Conservation (phyloP, 2,888 invertebrate species). For the Aphidoletes aphidimyza region DNA sequence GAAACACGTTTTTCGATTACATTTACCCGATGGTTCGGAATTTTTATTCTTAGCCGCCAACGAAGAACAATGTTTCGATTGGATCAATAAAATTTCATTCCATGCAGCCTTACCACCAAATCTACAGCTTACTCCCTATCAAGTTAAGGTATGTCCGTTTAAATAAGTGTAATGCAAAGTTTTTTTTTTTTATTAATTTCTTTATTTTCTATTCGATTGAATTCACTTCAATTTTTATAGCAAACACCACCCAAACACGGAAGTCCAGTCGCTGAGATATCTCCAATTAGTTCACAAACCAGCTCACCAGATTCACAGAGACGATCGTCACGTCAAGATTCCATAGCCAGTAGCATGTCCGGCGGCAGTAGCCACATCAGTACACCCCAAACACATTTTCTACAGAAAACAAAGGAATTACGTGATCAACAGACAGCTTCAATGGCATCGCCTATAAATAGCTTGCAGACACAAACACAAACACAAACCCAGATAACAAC, state of each 20-base stretch:
- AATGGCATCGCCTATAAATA: conserved; percentile 62
- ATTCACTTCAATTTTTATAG: conserved; percentile 60
- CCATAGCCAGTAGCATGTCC: conserved; percentile 63
- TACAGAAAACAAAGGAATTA: conserved; percentile 67
- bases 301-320: conserved; percentile 69
- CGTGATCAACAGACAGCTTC: conserved; percentile 62
- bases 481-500: too few relatives aligned
- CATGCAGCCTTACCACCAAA: conserved; percentile 92
- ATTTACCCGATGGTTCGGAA: conserved; percentile 90
- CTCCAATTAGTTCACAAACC: conserved; percentile 69
- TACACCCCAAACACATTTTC: conserved; percentile 69
- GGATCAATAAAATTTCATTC: conserved; percentile 93
- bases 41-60: conserved; percentile 86
- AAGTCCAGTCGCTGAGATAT: conserved; percentile 65
- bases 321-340: conserved; percentile 64
- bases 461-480: conserved; percentile 58
- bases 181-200: neutral
- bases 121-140: conserved; percentile 85
- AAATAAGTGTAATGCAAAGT: neutral
- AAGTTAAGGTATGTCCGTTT: conserved; percentile 69
- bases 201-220: too few relatives aligned
- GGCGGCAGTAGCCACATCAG: conserved; percentile 64
- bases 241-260: conserved; percentile 65
- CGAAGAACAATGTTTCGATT: conserved; percentile 82
- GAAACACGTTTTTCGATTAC: conserved; percentile 90